Percentiles rank a stretch among this genome's conserved stretches.
Evolutionary conservation across 1,140 invertebrate species (phyloP).

Genomic region (Lepidostoma basale): DNA sequence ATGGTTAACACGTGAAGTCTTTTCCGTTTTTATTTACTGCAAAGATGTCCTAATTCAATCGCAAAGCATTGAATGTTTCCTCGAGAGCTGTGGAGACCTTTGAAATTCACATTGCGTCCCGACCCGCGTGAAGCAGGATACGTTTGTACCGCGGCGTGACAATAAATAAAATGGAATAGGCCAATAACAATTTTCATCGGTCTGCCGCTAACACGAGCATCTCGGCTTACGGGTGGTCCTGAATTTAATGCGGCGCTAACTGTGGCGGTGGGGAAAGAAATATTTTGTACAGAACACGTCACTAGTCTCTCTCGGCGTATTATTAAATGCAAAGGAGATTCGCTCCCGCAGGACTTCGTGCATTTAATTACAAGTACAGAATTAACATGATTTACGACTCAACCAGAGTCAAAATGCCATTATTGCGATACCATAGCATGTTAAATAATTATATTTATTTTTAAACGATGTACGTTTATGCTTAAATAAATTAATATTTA

Average conservation of each 20-base stretch:
- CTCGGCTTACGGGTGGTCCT: conserved; percentile 30
- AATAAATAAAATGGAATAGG: conserved; percentile 44
- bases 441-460: too few relatives aligned
- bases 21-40: too few relatives aligned
- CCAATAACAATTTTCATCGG: conserved; percentile 46
- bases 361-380: not conserved
- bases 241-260: conserved; percentile 25
- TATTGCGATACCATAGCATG: too few relatives aligned
- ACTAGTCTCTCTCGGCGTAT: not conserved
- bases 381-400: not conserved
- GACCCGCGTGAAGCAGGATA: conserved; percentile 20
- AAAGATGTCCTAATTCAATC: too few relatives aligned
- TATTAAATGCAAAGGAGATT: not conserved
- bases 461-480: too few relatives aligned
- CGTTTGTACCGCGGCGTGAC: conserved; percentile 27
- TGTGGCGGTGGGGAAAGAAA: conserved; percentile 30
- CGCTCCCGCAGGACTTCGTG: not conserved
- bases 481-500: too few relatives aligned
- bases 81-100: too few relatives aligned
- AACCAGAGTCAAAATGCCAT: too few relatives aligned
- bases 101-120: too few relatives aligned
- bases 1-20: too few relatives aligned
- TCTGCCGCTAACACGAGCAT: conserved; percentile 19
- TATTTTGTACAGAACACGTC: not conserved
- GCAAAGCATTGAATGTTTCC: too few relatives aligned